Conservation (phyloP, 2,888 invertebrate genomes). For the Unio pictorum region DNA sequence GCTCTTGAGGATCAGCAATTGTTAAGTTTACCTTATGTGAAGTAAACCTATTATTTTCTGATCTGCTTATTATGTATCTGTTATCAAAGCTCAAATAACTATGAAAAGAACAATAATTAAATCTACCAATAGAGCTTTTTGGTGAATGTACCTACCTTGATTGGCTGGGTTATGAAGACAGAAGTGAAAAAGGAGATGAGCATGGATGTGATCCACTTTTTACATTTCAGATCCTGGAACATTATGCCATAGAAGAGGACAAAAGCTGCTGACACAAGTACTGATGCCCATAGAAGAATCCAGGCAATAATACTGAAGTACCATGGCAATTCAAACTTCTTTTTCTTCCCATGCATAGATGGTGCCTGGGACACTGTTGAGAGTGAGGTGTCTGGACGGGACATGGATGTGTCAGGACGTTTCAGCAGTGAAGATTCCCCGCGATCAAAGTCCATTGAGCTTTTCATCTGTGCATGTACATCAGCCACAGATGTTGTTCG, state of each 20-base stretch:
- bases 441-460: constrained; percentile 19
- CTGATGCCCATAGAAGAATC: constrained; percentile 69
- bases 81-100: too few relatives aligned
- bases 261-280: constrained; percentile 69
- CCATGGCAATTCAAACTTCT: constrained; percentile 66
- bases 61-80: too few relatives aligned
- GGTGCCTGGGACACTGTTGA: constrained; percentile 11
- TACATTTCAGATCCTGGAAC: constrained; percentile 72
- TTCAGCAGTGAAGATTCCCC: constrained; percentile 36
- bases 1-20: too few relatives aligned
- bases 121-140: too few relatives aligned
- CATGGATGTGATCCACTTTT: constrained; percentile 74
- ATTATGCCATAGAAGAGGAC: constrained; percentile 72
- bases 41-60: too few relatives aligned
- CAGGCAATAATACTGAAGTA: constrained; percentile 71
- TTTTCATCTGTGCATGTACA: constrained; percentile 40
- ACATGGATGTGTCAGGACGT: constrained; percentile 36
- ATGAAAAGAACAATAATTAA: too few relatives aligned
- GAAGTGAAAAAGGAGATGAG: constrained; percentile 72
- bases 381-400: constrained; percentile 40
- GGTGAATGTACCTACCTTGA: constrained; percentile 67
- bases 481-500: constrained; percentile 44
- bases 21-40: too few relatives aligned
- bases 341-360: constrained; percentile 49
- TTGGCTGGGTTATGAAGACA: constrained; percentile 73